phyloP scores from a whole-genome alignment of 1,140 invertebrate species.

The Bombus haemorrhoidalis region DNA sequence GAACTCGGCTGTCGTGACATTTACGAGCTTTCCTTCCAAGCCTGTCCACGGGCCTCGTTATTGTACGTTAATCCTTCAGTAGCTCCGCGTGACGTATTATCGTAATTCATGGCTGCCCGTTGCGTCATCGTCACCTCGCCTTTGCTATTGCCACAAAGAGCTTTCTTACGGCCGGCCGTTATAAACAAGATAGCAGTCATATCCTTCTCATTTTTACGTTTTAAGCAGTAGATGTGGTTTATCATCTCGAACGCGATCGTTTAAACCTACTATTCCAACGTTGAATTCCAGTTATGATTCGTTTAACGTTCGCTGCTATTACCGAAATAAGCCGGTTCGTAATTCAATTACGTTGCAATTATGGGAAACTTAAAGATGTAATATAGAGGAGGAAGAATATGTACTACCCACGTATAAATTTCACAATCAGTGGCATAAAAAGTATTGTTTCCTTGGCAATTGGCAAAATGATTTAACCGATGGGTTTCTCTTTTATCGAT shows the following conservation, averaged over 20 bases:
- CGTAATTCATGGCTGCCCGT: constrained; percentile 6
- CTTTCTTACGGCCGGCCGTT: not conserved
- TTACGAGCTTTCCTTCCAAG: constrained; percentile 14
- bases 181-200: not conserved
- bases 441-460: too few relatives aligned
- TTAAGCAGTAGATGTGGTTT: not conserved
- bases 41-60: constrained; percentile 6
- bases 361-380: too few relatives aligned
- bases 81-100: not conserved
- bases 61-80: constrained; percentile 6
- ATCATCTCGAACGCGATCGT: not conserved
- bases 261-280: not conserved
- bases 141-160: not conserved
- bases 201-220: not conserved
- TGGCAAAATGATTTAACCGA: too few relatives aligned
- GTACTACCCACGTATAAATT: too few relatives aligned
- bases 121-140: constrained; percentile 7
- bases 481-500: too few relatives aligned
- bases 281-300: accelerated
- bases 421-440: too few relatives aligned
- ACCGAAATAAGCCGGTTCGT: not conserved
- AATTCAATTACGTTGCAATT: not conserved
- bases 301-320: not conserved
- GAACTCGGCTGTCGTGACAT: constrained; percentile 14
- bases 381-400: too few relatives aligned